A percentile compares a stretch with the other conserved stretches of the same genome.
Conservation (phyloP, 2,797 vertebrate species). For the Potorous gilbertii region DNA sequence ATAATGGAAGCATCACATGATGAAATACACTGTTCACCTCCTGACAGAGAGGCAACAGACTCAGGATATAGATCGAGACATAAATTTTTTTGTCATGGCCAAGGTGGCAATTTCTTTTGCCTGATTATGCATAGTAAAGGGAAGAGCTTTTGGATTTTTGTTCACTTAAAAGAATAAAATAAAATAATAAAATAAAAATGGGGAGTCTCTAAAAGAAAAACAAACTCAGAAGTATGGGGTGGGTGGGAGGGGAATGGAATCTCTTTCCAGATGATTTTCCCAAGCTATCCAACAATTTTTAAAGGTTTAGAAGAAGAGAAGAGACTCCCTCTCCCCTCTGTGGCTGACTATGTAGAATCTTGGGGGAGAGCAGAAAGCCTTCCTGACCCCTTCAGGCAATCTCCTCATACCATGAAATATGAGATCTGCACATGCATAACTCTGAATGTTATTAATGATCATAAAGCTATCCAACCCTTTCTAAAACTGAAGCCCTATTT, state of each 20-base stretch:
- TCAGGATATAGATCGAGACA: background rate
- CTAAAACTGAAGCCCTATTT: slow-evolving; percentile 66
- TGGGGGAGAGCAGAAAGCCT: slow-evolving; percentile 49
- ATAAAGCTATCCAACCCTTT: slow-evolving; percentile 68
- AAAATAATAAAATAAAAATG: background rate
- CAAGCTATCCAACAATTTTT: slow-evolving; percentile 53
- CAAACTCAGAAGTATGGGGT: background rate
- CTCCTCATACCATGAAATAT: slow-evolving; percentile 60
- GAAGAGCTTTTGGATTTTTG: background rate
- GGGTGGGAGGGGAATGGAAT: background rate
- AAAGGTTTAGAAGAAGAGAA: slow-evolving; percentile 56
- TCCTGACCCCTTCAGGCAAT: slow-evolving; percentile 65
- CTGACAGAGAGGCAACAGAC: background rate
- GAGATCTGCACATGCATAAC: slow-evolving; percentile 62
- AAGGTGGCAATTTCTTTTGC: background rate
- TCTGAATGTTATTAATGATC: slow-evolving; percentile 58
- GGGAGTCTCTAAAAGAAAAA: background rate
- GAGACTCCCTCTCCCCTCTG: slow-evolving; percentile 24
- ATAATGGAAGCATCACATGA: background rate
- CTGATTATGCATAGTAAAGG: background rate
- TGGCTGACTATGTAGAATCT: slow-evolving; percentile 51
- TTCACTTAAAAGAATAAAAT: background rate
- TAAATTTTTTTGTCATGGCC: background rate
- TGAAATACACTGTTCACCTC: background rate
- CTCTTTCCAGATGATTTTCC: slow-evolving; percentile 53